Percentiles rank a stretch among this genome's conserved stretches.
Evolutionary conservation across 2,797 vertebrate genomes (phyloP).

Genomic region (Dallia pectoralis): DNA sequence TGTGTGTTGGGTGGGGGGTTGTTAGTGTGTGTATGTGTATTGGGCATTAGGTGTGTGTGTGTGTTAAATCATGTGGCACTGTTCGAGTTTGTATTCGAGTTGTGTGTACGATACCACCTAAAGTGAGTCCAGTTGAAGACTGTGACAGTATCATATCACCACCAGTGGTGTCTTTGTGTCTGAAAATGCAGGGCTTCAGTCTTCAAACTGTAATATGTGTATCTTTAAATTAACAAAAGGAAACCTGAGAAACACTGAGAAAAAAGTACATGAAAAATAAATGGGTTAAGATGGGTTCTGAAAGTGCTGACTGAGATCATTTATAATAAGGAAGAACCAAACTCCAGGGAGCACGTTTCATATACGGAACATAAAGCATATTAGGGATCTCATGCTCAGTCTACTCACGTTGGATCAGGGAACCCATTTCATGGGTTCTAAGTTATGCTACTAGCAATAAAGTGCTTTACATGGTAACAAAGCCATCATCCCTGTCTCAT

Average conservation of each 20-base stretch:
- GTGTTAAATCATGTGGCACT: not conserved
- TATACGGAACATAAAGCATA: conserved; percentile 30
- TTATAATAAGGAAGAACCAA: conserved; percentile 43
- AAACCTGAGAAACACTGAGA: not conserved
- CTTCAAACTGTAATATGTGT: too few relatives aligned
- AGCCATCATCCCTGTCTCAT: not conserved
- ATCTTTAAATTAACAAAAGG: not conserved
- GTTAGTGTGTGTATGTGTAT: not conserved
- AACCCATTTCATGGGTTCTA: not conserved
- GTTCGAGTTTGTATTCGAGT: conserved; percentile 6
- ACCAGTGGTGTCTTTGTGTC: too few relatives aligned
- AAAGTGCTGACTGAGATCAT: conserved; percentile 41
- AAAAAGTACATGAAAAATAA: not conserved
- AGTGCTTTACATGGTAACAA: not conserved
- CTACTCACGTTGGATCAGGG: conserved; percentile 9
- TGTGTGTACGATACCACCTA: too few relatives aligned
- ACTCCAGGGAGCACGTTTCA: too few relatives aligned
- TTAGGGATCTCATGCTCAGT: conserved; percentile 10
- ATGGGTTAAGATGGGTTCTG: not conserved
- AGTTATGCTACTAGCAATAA: not conserved
- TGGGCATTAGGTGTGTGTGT: not conserved
- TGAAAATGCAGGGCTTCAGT: too few relatives aligned
- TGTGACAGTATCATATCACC: too few relatives aligned
- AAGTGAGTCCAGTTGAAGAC: not conserved
- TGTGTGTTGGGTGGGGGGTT: not conserved